Evolutionary conservation across 2,888 invertebrate genomes (phyloP), one percentile per base, ranked within the genome.

Genomic region (Trichogramma evanescens): DNA sequence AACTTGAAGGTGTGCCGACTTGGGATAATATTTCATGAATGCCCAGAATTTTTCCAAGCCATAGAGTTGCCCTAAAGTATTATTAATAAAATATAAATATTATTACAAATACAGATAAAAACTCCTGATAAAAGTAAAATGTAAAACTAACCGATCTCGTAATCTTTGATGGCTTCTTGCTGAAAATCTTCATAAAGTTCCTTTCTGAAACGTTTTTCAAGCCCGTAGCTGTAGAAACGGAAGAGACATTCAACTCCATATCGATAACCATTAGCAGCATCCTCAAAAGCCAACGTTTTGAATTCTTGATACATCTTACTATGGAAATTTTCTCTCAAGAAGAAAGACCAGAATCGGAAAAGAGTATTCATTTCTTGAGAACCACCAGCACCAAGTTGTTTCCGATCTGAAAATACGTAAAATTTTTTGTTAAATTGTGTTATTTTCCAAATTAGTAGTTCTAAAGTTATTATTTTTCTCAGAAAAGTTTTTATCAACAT

Each of bases 41-140:
- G 97, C 97, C 95, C 98, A 97, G 81, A 99, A 99, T 79, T 99
- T 99, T 81, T 99, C 99, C 68, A 99, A 81, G 40, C 98, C 99
- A 80, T 99, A 99, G 56, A 97, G 83, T 80, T 98, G 95, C 78
- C 95, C 95, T 91, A 79, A 10, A 64, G 52, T 59, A 44, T 52
- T 42, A 57, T 51, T 56, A 54, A 59, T 46, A 3, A 53, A 39
- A 44, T 39, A 46, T 38, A 52, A 6, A 26, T 3, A 13, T 41
- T 46, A 42, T 43, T n/a, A 10, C 8, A 13, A 48, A 50, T 40
- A 57, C 10, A 57, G 4, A 5, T 13, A 10, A 6, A 40, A 26
- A 26, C 26, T 26, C 26, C 26, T 26, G 26, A 44, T 9, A 40
- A 53, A 56, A 53, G 50, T 44, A 52, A 9, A 42, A 8, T 9